Evolutionary conservation across 2,113 vertebrate species (phyloP).

Genomic region (Elephantulus edwardii): DNA sequence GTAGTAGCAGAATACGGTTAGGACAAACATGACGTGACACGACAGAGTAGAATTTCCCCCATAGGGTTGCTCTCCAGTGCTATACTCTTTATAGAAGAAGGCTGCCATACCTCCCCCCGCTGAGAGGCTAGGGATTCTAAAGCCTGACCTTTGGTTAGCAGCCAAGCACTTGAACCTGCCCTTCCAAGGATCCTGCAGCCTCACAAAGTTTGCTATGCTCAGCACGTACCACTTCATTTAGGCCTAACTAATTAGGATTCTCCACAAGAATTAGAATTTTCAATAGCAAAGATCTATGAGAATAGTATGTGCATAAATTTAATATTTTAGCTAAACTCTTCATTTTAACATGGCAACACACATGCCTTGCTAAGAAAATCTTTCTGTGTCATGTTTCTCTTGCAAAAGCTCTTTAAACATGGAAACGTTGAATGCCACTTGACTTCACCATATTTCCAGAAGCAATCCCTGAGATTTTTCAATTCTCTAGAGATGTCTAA

Average conservation of each 20-base stretch:
- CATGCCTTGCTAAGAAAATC: neutral
- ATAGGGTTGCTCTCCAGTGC: neutral
- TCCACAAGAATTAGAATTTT: neutral
- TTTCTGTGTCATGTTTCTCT: neutral
- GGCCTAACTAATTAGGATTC: neutral
- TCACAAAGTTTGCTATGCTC: neutral
- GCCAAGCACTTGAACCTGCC: neutral
- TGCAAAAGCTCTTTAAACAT: neutral
- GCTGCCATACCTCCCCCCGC: neutral
- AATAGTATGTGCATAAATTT: neutral
- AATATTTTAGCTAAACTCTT: neutral
- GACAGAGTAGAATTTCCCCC: neutral
- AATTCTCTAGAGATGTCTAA: neutral
- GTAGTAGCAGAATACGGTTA: too few relatives aligned
- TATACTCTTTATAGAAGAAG: neutral
- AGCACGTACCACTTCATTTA: neutral
- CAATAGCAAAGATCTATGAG: conserved; percentile 2
- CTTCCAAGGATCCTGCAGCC: neutral
- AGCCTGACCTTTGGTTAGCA: neutral
- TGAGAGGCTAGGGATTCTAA: neutral
- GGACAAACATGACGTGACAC: too few relatives aligned
- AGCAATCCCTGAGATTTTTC: neutral
- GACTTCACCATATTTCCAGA: neutral
- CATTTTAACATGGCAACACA: neutral
- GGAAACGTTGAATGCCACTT: neutral